phyloP scores from a whole-genome alignment of 2,797 vertebrate genomes.

The Spinibarbus caldwelli region DNA sequence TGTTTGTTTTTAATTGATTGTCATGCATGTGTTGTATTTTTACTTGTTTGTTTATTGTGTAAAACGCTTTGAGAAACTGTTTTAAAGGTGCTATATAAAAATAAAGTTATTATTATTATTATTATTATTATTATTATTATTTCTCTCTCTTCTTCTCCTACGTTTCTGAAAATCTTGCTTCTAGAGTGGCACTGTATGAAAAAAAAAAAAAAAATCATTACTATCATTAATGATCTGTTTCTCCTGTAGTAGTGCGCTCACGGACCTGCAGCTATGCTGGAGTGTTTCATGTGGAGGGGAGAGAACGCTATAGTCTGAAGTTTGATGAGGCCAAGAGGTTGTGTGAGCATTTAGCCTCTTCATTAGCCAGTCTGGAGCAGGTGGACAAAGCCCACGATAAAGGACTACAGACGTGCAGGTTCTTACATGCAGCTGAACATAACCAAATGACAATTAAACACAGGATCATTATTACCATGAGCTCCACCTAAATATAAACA shows the following conservation, averaged over 20 bases:
- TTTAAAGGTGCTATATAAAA: no score
- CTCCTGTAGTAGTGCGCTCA: slow-evolving; percentile 54
- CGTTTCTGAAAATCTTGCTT: not conserved
- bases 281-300: slow-evolving; percentile 86
- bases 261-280: slow-evolving; percentile 81
- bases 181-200: not conserved
- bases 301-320: slow-evolving; percentile 79
- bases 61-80: no score
- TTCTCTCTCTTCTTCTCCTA: not conserved
- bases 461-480: not conserved
- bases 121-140: no score
- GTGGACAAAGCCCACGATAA: slow-evolving; percentile 66
- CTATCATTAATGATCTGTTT: slow-evolving; percentile 37
- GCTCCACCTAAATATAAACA: not conserved
- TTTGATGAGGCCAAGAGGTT: slow-evolving; percentile 71
- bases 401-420: slow-evolving; percentile 93
- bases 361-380: slow-evolving; percentile 78
- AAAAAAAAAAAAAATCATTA: no score
- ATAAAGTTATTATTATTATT: no score
- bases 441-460: not conserved
- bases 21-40: no score
- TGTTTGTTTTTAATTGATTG: no score
- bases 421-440: not conserved
- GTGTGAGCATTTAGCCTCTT: slow-evolving; percentile 77
- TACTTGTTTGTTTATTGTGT: no score